Conservation (phyloP, 2,113 vertebrate genomes). For the Taxidea taxus region DNA sequence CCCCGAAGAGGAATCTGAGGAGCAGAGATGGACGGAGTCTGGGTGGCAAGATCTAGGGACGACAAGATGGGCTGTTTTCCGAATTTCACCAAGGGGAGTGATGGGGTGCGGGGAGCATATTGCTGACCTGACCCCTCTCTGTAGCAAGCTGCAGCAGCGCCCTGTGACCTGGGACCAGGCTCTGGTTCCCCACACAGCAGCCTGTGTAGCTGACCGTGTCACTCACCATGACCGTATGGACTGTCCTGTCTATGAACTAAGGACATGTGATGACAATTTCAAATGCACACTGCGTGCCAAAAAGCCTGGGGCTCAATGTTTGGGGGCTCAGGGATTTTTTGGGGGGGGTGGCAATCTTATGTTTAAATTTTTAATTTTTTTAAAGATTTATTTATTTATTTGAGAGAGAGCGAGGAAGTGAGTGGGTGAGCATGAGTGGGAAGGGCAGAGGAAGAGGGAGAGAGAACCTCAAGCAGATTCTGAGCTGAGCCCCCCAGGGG, state of each 20-base stretch:
- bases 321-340: background rate
- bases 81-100: background rate
- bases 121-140: background rate
- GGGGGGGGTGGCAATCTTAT: background rate
- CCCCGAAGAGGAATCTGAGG: background rate
- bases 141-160: background rate
- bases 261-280: background rate
- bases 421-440: too few relatives aligned
- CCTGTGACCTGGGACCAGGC: background rate
- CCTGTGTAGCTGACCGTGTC: accelerated
- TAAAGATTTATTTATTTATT: background rate
- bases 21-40: background rate
- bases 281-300: background rate
- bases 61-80: background rate
- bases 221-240: too few relatives aligned
- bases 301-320: background rate
- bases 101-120: background rate
- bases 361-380: background rate
- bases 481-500: background rate
- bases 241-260: background rate
- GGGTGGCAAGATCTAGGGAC: background rate
- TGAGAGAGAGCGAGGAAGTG: background rate
- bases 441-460: background rate
- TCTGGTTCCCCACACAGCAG: background rate
- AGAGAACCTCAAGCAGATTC: background rate